A percentile compares a stretch with the other conserved stretches of the same genome.
Evolutionary conservation across 1,140 invertebrate species (phyloP).

Genomic region (Bilobella aurantiaca): DNA sequence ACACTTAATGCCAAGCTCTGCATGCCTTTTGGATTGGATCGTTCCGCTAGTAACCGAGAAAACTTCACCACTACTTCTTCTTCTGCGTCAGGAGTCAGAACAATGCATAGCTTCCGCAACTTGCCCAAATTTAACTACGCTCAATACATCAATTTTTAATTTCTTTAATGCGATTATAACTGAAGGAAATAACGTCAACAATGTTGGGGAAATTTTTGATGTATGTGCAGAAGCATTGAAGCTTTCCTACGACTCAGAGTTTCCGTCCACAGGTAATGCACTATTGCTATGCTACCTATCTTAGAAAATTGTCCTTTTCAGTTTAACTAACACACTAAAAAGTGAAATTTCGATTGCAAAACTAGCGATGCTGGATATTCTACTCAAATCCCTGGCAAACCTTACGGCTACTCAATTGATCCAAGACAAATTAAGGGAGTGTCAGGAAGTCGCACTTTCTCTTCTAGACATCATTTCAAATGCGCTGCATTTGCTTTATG

Average conservation of each 20-base stretch:
- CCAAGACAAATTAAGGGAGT: slow-evolving; percentile 8
- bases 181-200: not conserved
- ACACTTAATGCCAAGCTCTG: not conserved
- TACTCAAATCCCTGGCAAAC: not conserved
- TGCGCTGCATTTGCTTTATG: not conserved
- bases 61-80: slow-evolving; percentile 9
- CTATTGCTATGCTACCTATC: not conserved
- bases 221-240: slow-evolving; percentile 10
- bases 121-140: slow-evolving; percentile 18
- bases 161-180: slow-evolving; percentile 19
- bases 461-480: not conserved
- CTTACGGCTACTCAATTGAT: not conserved
- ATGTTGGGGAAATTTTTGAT: slow-evolving; percentile 18
- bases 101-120: not conserved
- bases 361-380: slow-evolving; percentile 8
- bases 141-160: slow-evolving; percentile 18
- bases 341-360: not conserved
- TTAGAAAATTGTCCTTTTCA: not conserved
- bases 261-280: not conserved
- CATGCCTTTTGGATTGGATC: slow-evolving; percentile 23
- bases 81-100: not conserved
- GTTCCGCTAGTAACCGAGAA: slow-evolving; percentile 25
- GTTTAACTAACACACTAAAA: not conserved
- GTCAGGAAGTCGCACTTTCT: not conserved
- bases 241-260: not conserved